These are phyloP conservation scores for Chromobotia macracanthus DNA, from an alignment of 2,797 vertebrate species.

Conservation along the genomic window DNA sequence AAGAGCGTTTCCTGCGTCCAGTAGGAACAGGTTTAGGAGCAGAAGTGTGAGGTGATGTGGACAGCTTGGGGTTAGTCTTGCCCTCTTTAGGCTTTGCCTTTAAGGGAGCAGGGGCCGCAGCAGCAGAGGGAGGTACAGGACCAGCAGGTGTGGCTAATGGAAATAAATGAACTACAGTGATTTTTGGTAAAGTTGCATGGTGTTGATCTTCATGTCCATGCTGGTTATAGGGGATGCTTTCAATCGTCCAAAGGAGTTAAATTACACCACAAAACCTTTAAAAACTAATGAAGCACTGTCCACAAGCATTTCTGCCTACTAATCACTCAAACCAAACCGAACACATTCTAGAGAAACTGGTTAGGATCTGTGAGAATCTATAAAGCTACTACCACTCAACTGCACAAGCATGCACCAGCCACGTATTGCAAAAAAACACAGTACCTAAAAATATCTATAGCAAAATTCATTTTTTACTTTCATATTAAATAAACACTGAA, in stretches of 20 bases:
- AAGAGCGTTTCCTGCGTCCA: conserved; percentile 78
- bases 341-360: background rate
- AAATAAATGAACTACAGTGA: conserved; percentile 67
- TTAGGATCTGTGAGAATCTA: conserved; percentile 4
- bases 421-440: background rate
- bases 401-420: background rate
- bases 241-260: conserved; percentile 36
- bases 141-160: conserved; percentile 77
- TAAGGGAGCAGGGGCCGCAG: conserved; percentile 68
- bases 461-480: too few relatives aligned
- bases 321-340: background rate
- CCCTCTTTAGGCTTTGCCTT: conserved; percentile 80
- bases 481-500: too few relatives aligned
- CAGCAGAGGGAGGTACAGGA: conserved; percentile 62
- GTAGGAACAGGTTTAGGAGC: conserved; percentile 76
- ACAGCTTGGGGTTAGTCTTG: conserved; percentile 66
- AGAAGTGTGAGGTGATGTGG: conserved; percentile 67
- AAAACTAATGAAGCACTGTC: background rate
- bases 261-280: conserved; percentile 5
- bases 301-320: background rate
- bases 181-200: conserved; percentile 33
- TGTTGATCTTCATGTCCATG: conserved; percentile 65
- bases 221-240: conserved; percentile 62
- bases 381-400: background rate
- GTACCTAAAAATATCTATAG: too few relatives aligned